Evolutionary conservation across 2,797 vertebrate species (phyloP).

Genomic region (Xiphophorus birchmanni): DNA sequence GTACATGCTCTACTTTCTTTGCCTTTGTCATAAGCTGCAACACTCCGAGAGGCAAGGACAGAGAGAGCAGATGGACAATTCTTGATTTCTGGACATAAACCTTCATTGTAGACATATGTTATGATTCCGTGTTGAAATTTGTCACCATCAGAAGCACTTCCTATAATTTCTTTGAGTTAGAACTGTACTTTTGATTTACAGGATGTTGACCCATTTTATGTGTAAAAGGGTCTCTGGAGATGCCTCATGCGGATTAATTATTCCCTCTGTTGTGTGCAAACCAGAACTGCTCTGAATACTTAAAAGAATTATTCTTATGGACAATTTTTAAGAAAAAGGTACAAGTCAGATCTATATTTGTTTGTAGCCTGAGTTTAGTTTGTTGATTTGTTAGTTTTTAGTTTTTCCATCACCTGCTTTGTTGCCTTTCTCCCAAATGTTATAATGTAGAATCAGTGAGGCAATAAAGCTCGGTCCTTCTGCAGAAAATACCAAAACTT

Average conservation of each 20-base stretch:
- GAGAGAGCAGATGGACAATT: neutral
- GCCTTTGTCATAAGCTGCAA: constrained; percentile 12
- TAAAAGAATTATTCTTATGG: neutral
- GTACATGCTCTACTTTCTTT: constrained; percentile 4
- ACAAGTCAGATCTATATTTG: neutral
- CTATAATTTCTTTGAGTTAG: neutral
- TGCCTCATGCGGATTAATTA: neutral
- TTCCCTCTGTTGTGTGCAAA: neutral
- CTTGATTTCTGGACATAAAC: neutral
- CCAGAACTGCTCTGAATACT: neutral
- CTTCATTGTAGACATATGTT: neutral
- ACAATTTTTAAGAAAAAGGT: neutral
- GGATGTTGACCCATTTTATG: constrained; percentile 1
- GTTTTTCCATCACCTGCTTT: neutral
- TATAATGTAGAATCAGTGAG: neutral
- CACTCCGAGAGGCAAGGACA: neutral
- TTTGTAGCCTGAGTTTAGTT: neutral
- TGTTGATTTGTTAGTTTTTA: neutral
- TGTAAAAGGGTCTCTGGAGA: neutral
- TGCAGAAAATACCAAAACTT: neutral
- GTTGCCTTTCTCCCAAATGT: neutral
- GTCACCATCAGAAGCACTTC: neutral
- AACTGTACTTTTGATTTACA: neutral
- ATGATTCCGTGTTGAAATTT: neutral
- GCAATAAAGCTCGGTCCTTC: neutral